phyloP scores from a whole-genome alignment of 1,140 invertebrate species.

The Meteorus sp. region DNA sequence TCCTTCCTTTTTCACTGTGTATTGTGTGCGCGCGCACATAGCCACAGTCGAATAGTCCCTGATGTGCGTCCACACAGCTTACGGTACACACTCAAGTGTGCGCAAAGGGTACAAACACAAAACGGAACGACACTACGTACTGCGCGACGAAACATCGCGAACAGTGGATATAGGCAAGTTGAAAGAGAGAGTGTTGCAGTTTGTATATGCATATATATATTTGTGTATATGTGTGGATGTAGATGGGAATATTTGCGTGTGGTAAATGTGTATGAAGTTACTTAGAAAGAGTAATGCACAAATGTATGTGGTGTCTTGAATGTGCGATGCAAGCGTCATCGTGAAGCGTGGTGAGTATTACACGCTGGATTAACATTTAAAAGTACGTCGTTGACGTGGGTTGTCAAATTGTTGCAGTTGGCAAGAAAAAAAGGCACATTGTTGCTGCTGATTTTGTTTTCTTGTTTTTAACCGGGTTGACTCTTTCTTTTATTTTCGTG shows the following conservation, averaged over 20 bases:
- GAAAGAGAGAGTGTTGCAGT: background rate
- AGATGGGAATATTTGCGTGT: background rate
- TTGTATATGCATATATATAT: background rate
- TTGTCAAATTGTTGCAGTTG: no score
- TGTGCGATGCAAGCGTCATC: no score
- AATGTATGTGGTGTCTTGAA: no score
- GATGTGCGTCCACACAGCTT: constrained; percentile 8
- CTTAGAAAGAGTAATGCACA: background rate
- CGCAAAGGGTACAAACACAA: constrained; percentile 15
- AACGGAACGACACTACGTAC: background rate
- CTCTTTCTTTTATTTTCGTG: no score
- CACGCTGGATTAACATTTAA: no score
- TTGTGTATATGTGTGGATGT: background rate
- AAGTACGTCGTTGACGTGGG: no score
- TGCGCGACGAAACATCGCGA: background rate
- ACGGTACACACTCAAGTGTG: constrained; percentile 12
- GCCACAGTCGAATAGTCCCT: background rate
- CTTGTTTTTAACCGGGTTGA: no score
- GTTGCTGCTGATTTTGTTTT: no score
- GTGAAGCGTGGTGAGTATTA: no score
- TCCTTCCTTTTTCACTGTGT: no score
- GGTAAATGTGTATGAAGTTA: background rate
- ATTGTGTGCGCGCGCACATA: constrained; percentile 15
- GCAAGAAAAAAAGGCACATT: no score
- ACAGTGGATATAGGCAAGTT: background rate